A percentile compares a stretch with the other conserved stretches of the same genome.
Conservation (phyloP, 1,140 invertebrate species). For the Megalonaias nervosa region DNA sequence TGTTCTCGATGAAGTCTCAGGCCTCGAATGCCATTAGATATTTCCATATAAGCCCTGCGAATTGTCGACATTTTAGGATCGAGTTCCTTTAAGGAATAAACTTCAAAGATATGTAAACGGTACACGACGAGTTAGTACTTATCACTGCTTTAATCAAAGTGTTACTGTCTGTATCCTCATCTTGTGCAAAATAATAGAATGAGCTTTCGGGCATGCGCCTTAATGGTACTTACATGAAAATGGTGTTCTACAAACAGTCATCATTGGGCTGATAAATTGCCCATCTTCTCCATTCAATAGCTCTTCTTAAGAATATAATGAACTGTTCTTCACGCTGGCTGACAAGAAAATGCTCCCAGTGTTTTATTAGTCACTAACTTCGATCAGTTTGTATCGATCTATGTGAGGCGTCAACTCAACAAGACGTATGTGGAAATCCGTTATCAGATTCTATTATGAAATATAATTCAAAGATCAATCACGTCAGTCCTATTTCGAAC, state of each 20-base stretch:
- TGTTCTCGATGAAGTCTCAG: constrained; percentile 65
- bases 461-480: too few relatives aligned
- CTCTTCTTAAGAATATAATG: too few relatives aligned
- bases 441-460: too few relatives aligned
- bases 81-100: constrained; percentile 15
- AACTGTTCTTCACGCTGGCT: too few relatives aligned
- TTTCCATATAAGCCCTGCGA: constrained; percentile 69
- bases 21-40: constrained; percentile 69
- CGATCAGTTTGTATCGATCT: too few relatives aligned
- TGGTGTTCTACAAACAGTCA: not conserved
- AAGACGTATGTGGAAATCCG: too few relatives aligned
- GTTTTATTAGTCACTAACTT: too few relatives aligned
- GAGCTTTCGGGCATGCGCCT: not conserved
- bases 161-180: not conserved
- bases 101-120: not conserved
- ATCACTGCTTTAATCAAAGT: not conserved
- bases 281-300: too few relatives aligned
- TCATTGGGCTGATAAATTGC: too few relatives aligned
- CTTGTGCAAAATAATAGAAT: not conserved
- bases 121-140: not conserved
- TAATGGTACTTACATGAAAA: not conserved
- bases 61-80: constrained; percentile 66
- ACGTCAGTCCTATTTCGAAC: too few relatives aligned
- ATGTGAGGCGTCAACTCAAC: too few relatives aligned
- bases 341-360: too few relatives aligned